Conservation (phyloP, 1,140 invertebrate species). For the Vollenhovia emeryi region DNA sequence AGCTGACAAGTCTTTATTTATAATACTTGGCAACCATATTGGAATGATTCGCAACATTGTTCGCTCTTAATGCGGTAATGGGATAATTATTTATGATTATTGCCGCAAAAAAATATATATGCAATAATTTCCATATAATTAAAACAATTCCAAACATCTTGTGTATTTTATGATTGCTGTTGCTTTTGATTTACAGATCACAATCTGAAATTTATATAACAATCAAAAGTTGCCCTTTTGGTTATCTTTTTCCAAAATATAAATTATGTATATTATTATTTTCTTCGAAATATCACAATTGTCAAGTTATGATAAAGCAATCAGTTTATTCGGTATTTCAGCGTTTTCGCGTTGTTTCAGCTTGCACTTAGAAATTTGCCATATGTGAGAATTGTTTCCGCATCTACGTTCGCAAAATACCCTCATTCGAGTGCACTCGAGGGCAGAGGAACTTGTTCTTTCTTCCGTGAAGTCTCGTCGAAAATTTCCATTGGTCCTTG, state of each 20-base stretch:
- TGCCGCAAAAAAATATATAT: neutral
- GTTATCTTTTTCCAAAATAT: neutral
- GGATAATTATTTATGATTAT: neutral
- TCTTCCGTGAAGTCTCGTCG: slow-evolving; percentile 64
- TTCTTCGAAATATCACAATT: neutral
- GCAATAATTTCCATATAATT: neutral
- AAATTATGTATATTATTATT: neutral
- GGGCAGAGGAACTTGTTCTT: slow-evolving; percentile 62
- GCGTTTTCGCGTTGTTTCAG: neutral
- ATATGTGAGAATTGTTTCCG: slow-evolving; percentile 20
- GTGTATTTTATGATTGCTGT: neutral
- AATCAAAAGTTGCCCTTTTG: neutral
- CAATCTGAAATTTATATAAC: neutral
- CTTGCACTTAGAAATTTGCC: neutral
- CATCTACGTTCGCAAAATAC: neutral
- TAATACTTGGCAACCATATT: neutral
- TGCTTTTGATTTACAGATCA: neutral
- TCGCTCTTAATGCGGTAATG: neutral
- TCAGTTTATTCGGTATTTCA: no score
- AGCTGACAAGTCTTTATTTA: slow-evolving; percentile 16
- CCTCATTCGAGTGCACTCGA: slow-evolving; percentile 14
- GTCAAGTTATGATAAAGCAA: neutral
- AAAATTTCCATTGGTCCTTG: slow-evolving; percentile 78
- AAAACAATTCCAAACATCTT: neutral
- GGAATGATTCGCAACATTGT: neutral